Conservation (phyloP, 1,140 invertebrate genomes). For the Scaptomyza pallida region DNA sequence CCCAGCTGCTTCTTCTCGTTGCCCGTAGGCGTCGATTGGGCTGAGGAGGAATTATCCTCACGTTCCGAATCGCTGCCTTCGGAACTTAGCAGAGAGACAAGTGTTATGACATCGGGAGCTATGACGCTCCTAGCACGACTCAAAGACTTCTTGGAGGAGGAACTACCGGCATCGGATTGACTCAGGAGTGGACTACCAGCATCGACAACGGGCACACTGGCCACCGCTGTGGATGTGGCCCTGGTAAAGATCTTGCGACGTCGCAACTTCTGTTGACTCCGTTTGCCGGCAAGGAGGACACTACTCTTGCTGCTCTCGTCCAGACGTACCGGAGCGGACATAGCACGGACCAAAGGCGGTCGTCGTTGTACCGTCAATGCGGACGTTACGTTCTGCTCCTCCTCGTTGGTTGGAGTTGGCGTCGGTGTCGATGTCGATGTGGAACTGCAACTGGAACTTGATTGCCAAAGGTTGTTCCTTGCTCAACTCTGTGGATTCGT, state of each 20-base stretch:
- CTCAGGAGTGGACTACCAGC: constrained; percentile 25
- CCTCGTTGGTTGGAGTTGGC: neutral
- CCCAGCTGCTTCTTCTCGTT: constrained; percentile 28
- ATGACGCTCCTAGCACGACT: constrained; percentile 68
- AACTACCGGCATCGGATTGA: constrained; percentile 5
- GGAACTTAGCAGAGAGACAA: constrained; percentile 81
- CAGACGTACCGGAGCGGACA: constrained; percentile 83
- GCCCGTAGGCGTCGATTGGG: constrained; percentile 20
- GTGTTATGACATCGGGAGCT: constrained; percentile 76
- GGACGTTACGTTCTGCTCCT: constrained; percentile 43
- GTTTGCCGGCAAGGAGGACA: constrained; percentile 62
- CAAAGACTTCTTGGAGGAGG: constrained; percentile 59
- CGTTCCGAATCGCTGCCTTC: constrained; percentile 83
- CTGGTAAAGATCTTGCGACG: constrained; percentile 73
- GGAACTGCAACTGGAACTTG: neutral
- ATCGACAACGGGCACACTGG: constrained; percentile 1
- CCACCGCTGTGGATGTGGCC: constrained; percentile 43
- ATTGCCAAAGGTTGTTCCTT: neutral
- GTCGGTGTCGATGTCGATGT: neutral
- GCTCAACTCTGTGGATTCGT: constrained; percentile 44
- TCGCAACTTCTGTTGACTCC: constrained; percentile 72
- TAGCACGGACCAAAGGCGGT: constrained; percentile 81
- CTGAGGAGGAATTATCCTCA: constrained; percentile 61
- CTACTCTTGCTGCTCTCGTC: constrained; percentile 72
- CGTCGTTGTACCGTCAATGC: constrained; percentile 72